These are phyloP conservation scores for Drosophila sp. DNA, from an alignment of 1,140 invertebrate species.

Conservation along the genomic window DNA sequence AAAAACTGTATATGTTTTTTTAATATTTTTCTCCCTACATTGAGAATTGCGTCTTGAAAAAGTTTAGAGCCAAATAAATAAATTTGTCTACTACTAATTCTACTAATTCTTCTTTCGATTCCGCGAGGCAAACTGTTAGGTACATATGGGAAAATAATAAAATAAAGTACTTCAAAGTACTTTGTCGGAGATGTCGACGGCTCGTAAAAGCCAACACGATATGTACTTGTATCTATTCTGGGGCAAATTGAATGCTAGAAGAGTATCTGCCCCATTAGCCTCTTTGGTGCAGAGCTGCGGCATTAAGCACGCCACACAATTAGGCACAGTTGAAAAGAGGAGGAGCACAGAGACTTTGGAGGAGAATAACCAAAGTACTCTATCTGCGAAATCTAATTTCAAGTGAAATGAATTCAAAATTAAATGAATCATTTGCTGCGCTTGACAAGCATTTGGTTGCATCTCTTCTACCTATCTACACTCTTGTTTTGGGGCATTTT, in stretches of 20 bases:
- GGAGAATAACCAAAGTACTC: neutral
- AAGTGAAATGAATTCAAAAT: neutral
- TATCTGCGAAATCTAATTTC: neutral
- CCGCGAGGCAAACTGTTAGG: too few species aligned
- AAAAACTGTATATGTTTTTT: too few species aligned
- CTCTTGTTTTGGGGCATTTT: slow-evolving; percentile 59
- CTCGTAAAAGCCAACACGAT: slow-evolving; percentile 23
- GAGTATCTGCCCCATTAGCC: slow-evolving; percentile 26
- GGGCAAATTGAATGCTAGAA: slow-evolving; percentile 14
- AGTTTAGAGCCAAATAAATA: too few species aligned
- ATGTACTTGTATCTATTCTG: slow-evolving; percentile 22
- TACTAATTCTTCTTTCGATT: too few species aligned
- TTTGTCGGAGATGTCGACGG: neutral
- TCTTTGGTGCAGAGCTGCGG: slow-evolving; percentile 23
- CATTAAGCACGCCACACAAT: slow-evolving; percentile 46
- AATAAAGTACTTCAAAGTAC: too few species aligned
- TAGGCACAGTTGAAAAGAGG: slow-evolving; percentile 34
- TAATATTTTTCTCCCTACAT: too few species aligned
- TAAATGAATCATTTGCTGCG: slow-evolving; percentile 46
- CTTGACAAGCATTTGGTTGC: slow-evolving; percentile 50
- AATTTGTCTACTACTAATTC: too few species aligned
- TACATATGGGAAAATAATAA: too few species aligned
- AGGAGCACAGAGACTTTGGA: neutral
- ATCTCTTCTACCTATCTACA: slow-evolving; percentile 21
- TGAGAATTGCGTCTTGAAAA: too few species aligned